Base-by-base conservation (phyloP, 2,113 vertebrate species). In the Etheostoma cragini region DNA sequence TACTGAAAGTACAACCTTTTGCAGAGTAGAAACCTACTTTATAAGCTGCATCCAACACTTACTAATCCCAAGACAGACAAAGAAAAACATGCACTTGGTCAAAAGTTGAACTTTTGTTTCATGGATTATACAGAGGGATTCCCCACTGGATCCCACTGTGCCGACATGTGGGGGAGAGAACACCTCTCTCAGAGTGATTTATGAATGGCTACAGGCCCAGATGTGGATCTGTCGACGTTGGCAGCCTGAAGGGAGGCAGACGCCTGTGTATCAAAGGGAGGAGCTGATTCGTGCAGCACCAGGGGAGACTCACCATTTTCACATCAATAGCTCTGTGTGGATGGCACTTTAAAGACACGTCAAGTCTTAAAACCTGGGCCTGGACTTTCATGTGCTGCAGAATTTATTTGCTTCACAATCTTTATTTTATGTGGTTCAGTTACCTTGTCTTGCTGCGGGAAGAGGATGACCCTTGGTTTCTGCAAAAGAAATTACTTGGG, bases 301-400 rank as follows among this genome's bases (percentile, higher is more conserved):
- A 85, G 78, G 89, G 81, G 87, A 92, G 87, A 88, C 80, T 81
- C 86, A 82, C 78, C 81, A 81, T 91, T 84, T 88, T 88, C 85
- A 92, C 93, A 94, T 92, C 90, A 95, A 94, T 91, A 89, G 89
- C 74, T 76, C 70, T 16, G 56, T 62, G 71, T 19, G 89, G 84
- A 90, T 71, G 73, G 89, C 85, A 91, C 90, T 90, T 94, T 94
- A 93, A 94, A 93, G 92, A 86, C 90, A 91, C 65, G 90, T 93
- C 93, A 93, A 89, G 78, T 87, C 78, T 77, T 87, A 81, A 87
- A 93, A 92, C 83, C 78, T 57, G 38, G 56, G 81, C 76, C 76
- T 61, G 46, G 87, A 87, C 92, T 94, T 95, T 95, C 90, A 94
- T 94, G 90, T 93, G 80, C 63, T 2, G 68, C 73, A 85, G 75